These are phyloP conservation scores for Phalanger gymnotis DNA, from an alignment of 2,797 vertebrate genomes.

Conservation along the genomic window DNA sequence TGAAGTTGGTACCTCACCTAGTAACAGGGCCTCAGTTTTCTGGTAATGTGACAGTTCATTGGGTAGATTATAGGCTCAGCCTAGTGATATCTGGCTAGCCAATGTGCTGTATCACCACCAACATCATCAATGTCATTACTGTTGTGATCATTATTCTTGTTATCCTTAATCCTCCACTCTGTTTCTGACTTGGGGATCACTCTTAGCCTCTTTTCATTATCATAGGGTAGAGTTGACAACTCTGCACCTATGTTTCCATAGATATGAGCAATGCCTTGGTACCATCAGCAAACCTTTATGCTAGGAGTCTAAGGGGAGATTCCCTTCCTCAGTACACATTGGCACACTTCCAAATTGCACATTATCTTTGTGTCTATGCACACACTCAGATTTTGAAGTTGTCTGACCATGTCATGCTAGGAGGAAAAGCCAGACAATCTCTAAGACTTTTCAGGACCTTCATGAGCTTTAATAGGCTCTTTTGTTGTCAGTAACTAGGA, in stretches of 20 bases:
- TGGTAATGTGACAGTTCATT: background rate
- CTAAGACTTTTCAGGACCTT: background rate
- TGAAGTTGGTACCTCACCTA: background rate
- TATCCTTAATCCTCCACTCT: background rate
- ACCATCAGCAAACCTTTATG: background rate
- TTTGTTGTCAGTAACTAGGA: background rate
- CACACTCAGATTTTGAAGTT: background rate
- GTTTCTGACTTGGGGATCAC: background rate
- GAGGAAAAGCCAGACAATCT: background rate
- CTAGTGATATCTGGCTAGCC: background rate
- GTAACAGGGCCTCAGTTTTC: background rate
- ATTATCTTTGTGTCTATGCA: background rate
- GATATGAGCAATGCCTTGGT: background rate
- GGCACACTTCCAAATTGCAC: background rate
- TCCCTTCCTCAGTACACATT: background rate
- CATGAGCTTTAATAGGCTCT: background rate
- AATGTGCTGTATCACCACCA: background rate
- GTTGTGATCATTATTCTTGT: background rate
- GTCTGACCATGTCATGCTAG: fast-evolving
- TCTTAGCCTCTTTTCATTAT: background rate
- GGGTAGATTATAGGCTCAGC: background rate
- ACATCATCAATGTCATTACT: background rate
- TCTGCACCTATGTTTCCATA: background rate
- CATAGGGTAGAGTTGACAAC: background rate
- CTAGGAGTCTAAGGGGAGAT: background rate